Evolutionary conservation across 2,888 invertebrate species (phyloP).

Genomic region (Periphyllus acericola): DNA sequence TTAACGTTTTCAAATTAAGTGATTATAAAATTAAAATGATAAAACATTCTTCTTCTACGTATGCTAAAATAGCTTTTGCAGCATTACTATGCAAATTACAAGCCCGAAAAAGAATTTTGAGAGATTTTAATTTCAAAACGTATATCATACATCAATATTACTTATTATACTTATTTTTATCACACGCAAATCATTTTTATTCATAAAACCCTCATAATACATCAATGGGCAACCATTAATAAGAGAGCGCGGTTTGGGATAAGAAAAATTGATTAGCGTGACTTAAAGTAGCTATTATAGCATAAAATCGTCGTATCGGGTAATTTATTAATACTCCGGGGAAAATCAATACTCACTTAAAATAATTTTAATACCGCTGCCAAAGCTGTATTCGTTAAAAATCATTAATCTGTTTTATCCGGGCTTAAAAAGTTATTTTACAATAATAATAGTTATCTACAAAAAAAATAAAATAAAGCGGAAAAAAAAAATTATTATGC

Average conservation of each 20-base stretch:
- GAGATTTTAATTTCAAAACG: not conserved
- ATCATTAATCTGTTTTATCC: constrained; percentile 17
- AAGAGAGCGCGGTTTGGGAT: not conserved
- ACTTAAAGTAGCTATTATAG: not conserved
- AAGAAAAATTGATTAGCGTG: not conserved
- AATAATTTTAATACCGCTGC: not conserved
- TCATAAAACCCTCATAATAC: not conserved
- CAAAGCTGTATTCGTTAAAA: not conserved
- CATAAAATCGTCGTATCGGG: not conserved
- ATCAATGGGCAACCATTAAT: not conserved
- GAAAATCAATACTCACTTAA: constrained; percentile 11
- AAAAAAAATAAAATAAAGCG: too few species aligned
- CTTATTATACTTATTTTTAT: not conserved
- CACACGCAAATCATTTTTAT: not conserved
- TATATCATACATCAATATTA: not conserved
- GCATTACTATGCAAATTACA: not conserved
- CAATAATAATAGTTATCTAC: not conserved
- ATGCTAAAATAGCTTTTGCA: not conserved
- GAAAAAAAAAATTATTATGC: not conserved
- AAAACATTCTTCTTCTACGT: not conserved
- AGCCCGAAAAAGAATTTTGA: not conserved
- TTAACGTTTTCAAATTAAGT: not conserved
- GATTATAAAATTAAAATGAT: not conserved
- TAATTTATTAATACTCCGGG: constrained; percentile 25
- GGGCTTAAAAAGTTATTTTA: constrained; percentile 18